Evolutionary conservation across 2,888 invertebrate species (phyloP), one percentile per base, ranked within the genome.

Genomic region (Andrena bucephala): DNA sequence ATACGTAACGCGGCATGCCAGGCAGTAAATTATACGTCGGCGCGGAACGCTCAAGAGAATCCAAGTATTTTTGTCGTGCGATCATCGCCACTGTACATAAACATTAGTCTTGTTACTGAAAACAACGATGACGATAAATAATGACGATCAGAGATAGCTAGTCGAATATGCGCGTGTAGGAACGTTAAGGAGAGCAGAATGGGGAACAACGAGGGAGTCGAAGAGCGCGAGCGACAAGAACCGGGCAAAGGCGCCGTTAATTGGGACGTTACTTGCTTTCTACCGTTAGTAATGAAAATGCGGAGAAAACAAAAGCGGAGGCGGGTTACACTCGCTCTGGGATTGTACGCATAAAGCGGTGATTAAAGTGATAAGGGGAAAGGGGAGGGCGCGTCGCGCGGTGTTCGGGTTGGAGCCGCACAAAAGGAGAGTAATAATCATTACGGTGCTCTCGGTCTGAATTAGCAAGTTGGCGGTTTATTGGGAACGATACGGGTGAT

Each of bases 361-460:
- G 66, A 69, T 62, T 69, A 73, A 69, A 79, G n/a, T 27, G 75
- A 70, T 67, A 79, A 71, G 54, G 16, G 42, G 60, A 29, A 66
- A 60, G 31, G 63, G 70, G 42, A 54, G 54, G 27, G 27, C 79
- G 59, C 48, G 74, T 42, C 63, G n/a, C 6, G 52, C 65, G 66
- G 29, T 52, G 52, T 50, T 79, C 52, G 59, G 16, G 50, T 33
- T 36, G 42, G 33, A 42, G 16, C 24, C 10, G 42, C 8, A 76
- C 68, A 71, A 50, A 83, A 67, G 59, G 48, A 65, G 60, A 36
- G 33, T 69, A 77, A 77, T 79, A 74, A 84, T 84, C 83, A 29
- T 83, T 73, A 63, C 52, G 4, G 16, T 13, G 42, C 31, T 68
- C 57, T 48, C 50, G 10, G 42, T 54, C n/a, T 62, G 71, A 71